Evolutionary conservation across 2,888 invertebrate species (phyloP), one percentile per base, ranked within the genome.

Genomic region (Rhimphoctona megacephalus): DNA sequence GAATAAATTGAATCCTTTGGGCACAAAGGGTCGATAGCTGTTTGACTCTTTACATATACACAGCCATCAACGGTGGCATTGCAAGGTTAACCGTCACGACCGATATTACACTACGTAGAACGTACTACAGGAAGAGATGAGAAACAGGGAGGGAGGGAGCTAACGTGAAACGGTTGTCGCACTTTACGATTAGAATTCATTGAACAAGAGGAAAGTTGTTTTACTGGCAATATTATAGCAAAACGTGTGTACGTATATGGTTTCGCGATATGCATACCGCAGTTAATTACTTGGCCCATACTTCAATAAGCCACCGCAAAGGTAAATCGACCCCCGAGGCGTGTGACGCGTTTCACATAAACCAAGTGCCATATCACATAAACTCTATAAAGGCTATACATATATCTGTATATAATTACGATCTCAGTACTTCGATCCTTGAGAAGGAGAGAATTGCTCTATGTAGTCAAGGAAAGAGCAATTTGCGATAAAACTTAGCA

Each of bases 261-360:
- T 81, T 72, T 81, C 52, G 81, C 80, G 78, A 82, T 81, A 88
- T 89, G 87, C 86, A 90, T 88, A 88, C 87, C 89, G 64, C 69
- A 83, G 88, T 89, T 92, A 92, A 92, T 92, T 91, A 89, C 90
- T 88, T 84, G 66, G 89, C 78, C 76, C 85, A 79, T 84, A 76
- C 61, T 80, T 79, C 81, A 36, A 79, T 79, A 79, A 83, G 39
- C 64, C 70, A 74, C 79, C 81, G 82, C 81, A 66, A 86, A 84
- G 85, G 86, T 80, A 88, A 85, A 81, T 84, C 81, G 80, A 85
- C 49, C 69, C 61, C 57, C 30, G 69, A 80, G 72, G 82, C 79
- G 85, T 43, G 83, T 25, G 72, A 73, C 70, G 86, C 73, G 84
- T 82, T 84, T 70, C 77, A 30, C 81, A 79, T 81, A 83, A 83